These are phyloP conservation scores for Nomada ferruginata DNA, from an alignment of 2,888 invertebrate genomes.

Conservation along the genomic window DNA sequence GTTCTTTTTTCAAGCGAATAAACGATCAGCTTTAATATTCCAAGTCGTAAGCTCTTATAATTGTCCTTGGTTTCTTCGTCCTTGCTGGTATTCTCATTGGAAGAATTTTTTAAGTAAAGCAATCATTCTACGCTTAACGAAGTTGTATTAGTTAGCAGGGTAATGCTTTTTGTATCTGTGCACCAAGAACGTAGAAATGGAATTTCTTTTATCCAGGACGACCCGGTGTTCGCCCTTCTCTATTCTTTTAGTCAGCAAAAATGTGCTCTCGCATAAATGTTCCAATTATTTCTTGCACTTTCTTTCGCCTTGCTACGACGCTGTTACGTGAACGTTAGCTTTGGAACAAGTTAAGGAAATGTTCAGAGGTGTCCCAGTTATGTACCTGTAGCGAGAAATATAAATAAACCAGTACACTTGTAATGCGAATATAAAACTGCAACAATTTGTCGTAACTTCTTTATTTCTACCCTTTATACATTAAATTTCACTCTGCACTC, in stretches of 20 bases:
- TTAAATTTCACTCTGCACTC: not conserved
- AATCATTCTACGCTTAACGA: slow-evolving; percentile 19
- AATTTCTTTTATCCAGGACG: slow-evolving; percentile 25
- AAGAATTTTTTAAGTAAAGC: not conserved
- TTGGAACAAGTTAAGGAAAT: not conserved
- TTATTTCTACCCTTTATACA: not conserved
- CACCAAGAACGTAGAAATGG: slow-evolving; percentile 20
- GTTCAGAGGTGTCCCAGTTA: not conserved
- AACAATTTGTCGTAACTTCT: no score
- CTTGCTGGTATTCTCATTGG: not conserved
- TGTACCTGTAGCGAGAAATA: not conserved
- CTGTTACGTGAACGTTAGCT: slow-evolving; percentile 9
- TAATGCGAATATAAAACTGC: no score
- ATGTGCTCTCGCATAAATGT: slow-evolving; percentile 15
- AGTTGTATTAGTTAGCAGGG: slow-evolving; percentile 14
- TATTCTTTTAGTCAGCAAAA: slow-evolving; percentile 25
- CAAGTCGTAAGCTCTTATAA: no score
- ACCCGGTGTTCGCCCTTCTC: not conserved
- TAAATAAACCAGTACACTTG: not conserved
- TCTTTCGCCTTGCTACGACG: slow-evolving; percentile 1
- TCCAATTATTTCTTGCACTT: slow-evolving; percentile 24
- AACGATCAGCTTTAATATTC: no score
- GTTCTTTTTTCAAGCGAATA: no score
- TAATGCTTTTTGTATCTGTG: not conserved
- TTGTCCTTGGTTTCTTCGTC: not conserved